Evolutionary conservation across 2,797 vertebrate species (phyloP), one percentile per base, ranked within the genome.

Genomic region (Catharus ustulatus): DNA sequence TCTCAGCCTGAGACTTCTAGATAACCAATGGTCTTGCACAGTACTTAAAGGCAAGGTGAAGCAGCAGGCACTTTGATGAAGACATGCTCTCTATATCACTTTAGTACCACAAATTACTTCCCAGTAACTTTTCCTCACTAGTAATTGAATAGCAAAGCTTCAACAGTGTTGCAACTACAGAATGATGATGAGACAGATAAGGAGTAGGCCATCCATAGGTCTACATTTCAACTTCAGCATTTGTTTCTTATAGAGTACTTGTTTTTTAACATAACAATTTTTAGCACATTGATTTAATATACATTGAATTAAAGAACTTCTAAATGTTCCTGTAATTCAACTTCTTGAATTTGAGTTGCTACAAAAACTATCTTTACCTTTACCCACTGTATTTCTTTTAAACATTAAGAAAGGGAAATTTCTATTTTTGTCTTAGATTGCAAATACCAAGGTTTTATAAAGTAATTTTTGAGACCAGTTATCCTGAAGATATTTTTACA

Each of bases 331-430:
- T 69, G 15, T 32, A 38, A 38, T 38, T 38, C 10, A 71, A n/a
- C 17, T 49, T 58, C 9, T 69, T 62, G 48, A 86, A 54, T 54
- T 55, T 77, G 30, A 74, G 22, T 18, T 67, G 24, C 72, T 96
- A 45, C 54, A 77, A 82, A 96, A 96, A 66, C 9, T 42, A 76
- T 42, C 49, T 57, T 23, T 87, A 88, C 32, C 78, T 95, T 95
- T 95, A 87, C 55, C 36, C 34, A 49, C 74, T 92, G 42, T 43
- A 8, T 48, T 57, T 84, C 54, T 88, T 89, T 97, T 91, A 96
- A 95, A 85, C 72, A 91, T 94, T 95, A 78, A 90, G 86, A 63
- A 84, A 52, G 32, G 23, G 86, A 97, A 97, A n/a, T 78, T 73
- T 93, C 58, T 95, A 6, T 63, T 93, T 97, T 95, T 92, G 36